phyloP scores from a whole-genome alignment of 2,797 vertebrate genomes.

The Podargus strigoides region DNA sequence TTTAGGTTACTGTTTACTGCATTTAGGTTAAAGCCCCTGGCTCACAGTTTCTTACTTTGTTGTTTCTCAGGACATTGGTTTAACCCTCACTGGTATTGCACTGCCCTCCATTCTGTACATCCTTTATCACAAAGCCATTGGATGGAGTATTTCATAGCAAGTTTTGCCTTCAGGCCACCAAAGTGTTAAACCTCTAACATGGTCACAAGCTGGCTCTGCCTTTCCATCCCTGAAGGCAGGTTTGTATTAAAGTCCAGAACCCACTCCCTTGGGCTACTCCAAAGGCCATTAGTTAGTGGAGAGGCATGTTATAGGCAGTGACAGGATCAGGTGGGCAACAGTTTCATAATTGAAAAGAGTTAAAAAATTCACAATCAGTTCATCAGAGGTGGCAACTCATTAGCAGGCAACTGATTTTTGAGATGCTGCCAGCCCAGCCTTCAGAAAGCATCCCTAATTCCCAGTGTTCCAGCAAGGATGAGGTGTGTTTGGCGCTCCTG shows the following conservation, averaged over 20 bases:
- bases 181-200: not conserved
- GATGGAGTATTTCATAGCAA: not conserved
- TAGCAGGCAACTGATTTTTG: not conserved
- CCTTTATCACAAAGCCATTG: not conserved
- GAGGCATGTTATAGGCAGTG: not conserved
- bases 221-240: not conserved
- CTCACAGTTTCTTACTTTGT: not conserved
- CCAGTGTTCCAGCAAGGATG: not conserved
- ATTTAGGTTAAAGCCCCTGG: not conserved
- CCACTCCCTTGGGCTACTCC: not conserved
- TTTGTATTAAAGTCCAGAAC: not conserved
- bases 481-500: not conserved
- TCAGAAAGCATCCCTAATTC: not conserved
- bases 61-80: not conserved
- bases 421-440: not conserved
- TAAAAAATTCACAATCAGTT: not conserved
- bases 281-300: not conserved
- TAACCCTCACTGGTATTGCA: not conserved
- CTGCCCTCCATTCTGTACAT: not conserved
- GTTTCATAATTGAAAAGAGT: not conserved
- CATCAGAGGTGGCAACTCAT: not conserved
- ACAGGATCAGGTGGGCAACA: not conserved
- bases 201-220: not conserved
- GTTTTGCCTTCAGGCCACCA: not conserved
- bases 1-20: not conserved